phyloP scores from a whole-genome alignment of 2,888 invertebrate genomes.

The Linnaemya vulpina region DNA sequence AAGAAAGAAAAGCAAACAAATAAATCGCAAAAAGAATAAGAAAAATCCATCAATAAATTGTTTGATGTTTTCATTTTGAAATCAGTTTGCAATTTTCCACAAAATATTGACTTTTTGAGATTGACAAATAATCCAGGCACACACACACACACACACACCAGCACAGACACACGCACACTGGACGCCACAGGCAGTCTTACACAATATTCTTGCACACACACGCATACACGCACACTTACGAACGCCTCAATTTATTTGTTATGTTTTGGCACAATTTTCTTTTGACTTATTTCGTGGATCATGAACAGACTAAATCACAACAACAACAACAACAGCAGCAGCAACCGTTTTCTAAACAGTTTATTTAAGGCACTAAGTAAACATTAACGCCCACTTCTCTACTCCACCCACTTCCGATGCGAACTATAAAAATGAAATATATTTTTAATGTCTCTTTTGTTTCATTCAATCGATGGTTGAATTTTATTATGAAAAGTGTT shows the following conservation, averaged over 20 bases:
- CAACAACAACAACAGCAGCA: too few relatives aligned
- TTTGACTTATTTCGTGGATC: neutral
- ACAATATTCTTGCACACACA: neutral
- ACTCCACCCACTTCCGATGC: neutral
- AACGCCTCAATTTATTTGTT: neutral
- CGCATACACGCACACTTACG: neutral
- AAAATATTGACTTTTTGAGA: conserved; percentile 64
- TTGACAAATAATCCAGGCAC: conserved; percentile 64
- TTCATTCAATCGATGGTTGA: neutral
- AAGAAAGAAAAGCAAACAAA: neutral
- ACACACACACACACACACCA: neutral
- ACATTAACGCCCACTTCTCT: conserved; percentile 5
- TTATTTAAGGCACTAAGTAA: neutral
- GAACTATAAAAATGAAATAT: conserved; percentile 1
- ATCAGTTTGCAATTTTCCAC: conserved; percentile 60
- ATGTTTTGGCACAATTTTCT: conserved; percentile 4
- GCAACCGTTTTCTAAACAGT: conserved; percentile 2
- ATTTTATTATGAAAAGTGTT: neutral
- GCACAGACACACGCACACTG: neutral
- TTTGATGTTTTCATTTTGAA: conserved; percentile 67
- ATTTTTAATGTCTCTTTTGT: conserved; percentile 31
- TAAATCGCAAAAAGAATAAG: neutral
- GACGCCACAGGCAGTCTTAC: neutral
- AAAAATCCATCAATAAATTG: conserved; percentile 52
- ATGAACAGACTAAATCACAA: neutral